phyloP scores from a whole-genome alignment of 2,113 vertebrate species.

The Bambusicola thoracicus region DNA sequence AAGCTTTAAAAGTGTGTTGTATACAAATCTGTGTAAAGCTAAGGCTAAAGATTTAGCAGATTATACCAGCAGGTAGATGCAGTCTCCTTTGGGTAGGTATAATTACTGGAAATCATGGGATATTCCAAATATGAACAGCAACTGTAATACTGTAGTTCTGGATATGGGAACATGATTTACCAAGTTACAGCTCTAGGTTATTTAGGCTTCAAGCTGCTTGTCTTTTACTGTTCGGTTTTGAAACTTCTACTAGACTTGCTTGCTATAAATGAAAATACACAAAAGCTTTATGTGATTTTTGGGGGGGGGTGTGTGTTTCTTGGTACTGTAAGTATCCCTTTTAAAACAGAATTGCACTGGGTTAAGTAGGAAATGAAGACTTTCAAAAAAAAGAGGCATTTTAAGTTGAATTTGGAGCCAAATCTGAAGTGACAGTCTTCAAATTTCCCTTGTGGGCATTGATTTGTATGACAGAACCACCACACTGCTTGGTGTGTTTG shows the following conservation, averaged over 20 bases:
- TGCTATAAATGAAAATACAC: neutral
- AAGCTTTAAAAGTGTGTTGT: neutral
- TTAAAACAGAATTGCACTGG: accelerated
- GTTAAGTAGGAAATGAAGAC: neutral
- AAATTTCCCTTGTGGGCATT: accelerated
- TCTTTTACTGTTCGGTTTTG: neutral
- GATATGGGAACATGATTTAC: accelerated
- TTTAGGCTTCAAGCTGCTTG: neutral
- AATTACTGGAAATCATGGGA: neutral
- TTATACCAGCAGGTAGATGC: neutral
- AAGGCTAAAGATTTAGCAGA: neutral
- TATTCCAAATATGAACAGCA: neutral
- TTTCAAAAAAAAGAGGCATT: neutral
- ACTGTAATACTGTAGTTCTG: neutral
- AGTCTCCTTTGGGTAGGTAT: neutral
- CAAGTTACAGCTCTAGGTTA: neutral
- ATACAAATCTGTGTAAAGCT: accelerated
- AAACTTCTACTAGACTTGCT: neutral
- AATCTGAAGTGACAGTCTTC: neutral
- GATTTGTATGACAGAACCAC: neutral
- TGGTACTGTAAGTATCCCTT: neutral
- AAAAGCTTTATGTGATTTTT: neutral
- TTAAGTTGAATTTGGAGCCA: neutral
- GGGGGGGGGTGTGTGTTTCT: neutral
- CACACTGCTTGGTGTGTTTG: neutral